Evolutionary conservation across 2,113 vertebrate species (phyloP), one percentile per base, ranked within the genome.

Genomic region (Sapajus apella): DNA sequence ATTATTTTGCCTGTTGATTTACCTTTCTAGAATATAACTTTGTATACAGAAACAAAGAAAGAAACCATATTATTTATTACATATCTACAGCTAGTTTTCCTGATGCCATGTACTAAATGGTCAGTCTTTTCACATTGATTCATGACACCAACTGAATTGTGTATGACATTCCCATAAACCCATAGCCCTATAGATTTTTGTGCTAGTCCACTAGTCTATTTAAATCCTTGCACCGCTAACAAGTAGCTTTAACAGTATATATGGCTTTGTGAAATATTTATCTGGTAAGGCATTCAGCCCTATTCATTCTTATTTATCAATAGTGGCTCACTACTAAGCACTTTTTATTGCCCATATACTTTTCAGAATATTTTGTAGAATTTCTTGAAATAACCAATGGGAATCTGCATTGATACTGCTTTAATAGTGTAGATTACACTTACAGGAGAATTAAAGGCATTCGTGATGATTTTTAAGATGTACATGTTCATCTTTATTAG

Each of bases 1-100:
- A n/a, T 21, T 8, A 8, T 1, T 23, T 17, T 56, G 10, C 8
- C 12, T 2, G 16, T 7, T 5, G 11, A 17, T 21, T 72, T 35
- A 11, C 40, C 40, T 61, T 1, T 43, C 16, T 45, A 72, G 37
- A 80, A 11, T 72, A 12, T 32, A n/a, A 70, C 5, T 47, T 4
- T 23, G 5, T 17, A 25, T n/a, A 6, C 12, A 52, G 17, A 23
- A 25, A 14, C 1, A 47, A 1, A 17, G 20, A 18, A 70, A 17
- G 58, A 68, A 7, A 10, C 83, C 30, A 11, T 27, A 8, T 68
- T 68, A 6, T 14, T 56, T 13, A 64, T 56, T 70, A 30, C 10
- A 47, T 5, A 56, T 37, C 18, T 1, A 43, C n/a, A 43, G 1
- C 40, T 58, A 23, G 27, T 16, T 81, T 70, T 32, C 17, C 43